Evolutionary conservation across 1,140 invertebrate species (phyloP), one percentile per base, ranked within the genome.

Genomic region (Drosophila melanica): DNA sequence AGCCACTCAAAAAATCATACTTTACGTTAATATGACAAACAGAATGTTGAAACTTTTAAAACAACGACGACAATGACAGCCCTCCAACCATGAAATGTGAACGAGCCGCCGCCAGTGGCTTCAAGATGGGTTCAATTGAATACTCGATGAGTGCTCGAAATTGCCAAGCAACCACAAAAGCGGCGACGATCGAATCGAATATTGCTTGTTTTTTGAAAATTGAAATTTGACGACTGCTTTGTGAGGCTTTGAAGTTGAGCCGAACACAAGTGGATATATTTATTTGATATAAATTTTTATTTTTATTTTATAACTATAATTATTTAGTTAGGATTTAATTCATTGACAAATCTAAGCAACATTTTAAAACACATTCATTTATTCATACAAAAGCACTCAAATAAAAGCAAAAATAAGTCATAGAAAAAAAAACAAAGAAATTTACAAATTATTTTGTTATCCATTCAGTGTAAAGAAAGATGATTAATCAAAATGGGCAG

Each of bases 1-100:
- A 54, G 60, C 60, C 73, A 75, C 73, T 75, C 73, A 59, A 65
- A 54, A 72, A 71, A 71, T 75, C 73, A 72, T 64, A 75, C 73
- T 75, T 64, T 59, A 69, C 41, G 65, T 65, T 59, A 58, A 75
- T 65, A 70, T 75, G 73, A 75, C 73, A 71, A 65, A 72, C 73
- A 60, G 60, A 64, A 58, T 65, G 68, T 65, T 65, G 42, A 57
- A 70, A 63, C 48, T 70, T 55, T 54, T 42, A 18, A 68, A 39
- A 58, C 63, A 59, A 58, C 27, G 37, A 58, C 27, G 37, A 73
- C 70, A 73, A 23, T 48, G 70, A 59, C 57, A 73, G 65, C 64
- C 8, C 44, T 42, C 48, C 23, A 55, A 23, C 58, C 37, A 23
- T 35, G 41, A 71, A 41, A 66, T 65, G 44, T 66, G 53, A 71